A percentile compares a stretch with the other conserved stretches of the same genome.
Evolutionary conservation across 2,113 vertebrate species (phyloP).

Genomic region (Pterocles orientalis): DNA sequence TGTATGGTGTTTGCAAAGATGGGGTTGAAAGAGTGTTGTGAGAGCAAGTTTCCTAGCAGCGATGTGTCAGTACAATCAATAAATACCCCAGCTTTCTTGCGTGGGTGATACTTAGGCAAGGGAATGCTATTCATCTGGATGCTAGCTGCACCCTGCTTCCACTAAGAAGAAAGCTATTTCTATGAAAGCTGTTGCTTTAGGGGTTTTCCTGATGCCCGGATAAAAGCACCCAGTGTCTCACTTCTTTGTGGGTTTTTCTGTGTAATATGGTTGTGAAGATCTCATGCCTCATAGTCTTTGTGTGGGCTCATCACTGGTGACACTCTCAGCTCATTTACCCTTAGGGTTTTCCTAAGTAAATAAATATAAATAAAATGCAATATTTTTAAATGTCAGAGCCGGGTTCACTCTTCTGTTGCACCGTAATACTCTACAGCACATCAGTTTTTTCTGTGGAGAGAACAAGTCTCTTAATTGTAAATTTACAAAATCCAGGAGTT

Average conservation of each 20-base stretch:
- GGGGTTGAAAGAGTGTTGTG: neutral
- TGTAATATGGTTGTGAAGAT: slow-evolving; percentile 48
- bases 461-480: neutral
- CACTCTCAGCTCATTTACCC: slow-evolving; percentile 38
- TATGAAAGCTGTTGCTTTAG: slow-evolving; percentile 47
- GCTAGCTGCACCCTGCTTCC: slow-evolving; percentile 41
- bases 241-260: slow-evolving; percentile 33
- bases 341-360: slow-evolving; percentile 60
- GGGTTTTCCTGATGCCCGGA: slow-evolving; percentile 26
- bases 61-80: slow-evolving; percentile 70
- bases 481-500: neutral
- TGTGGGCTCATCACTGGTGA: slow-evolving; percentile 56
- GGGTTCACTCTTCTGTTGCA: slow-evolving; percentile 17
- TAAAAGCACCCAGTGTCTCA: slow-evolving; percentile 51
- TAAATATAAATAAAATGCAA: slow-evolving; percentile 75
- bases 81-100: neutral
- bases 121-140: slow-evolving; percentile 37
- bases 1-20: neutral
- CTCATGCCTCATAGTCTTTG: neutral
- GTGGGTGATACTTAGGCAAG: neutral
- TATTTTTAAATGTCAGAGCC: slow-evolving; percentile 72
- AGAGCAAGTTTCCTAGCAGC: neutral
- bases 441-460: neutral
- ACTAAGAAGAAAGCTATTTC: slow-evolving; percentile 44
- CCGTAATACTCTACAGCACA: neutral